phyloP scores from a whole-genome alignment of 2,888 invertebrate species.

The Philereme vetulata region DNA sequence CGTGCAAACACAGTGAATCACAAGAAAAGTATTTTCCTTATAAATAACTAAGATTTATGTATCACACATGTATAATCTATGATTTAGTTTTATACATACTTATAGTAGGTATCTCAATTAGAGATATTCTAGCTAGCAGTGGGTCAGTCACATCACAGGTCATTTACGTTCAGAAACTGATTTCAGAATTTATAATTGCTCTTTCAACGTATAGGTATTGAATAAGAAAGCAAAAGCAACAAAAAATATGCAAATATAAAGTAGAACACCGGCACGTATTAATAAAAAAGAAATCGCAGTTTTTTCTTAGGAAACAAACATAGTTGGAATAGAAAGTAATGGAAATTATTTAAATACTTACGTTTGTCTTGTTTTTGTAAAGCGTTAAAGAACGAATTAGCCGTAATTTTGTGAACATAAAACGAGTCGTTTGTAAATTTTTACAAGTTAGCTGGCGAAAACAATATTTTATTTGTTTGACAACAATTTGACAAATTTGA shows the following conservation, averaged over 20 bases:
- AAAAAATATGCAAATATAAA: background rate
- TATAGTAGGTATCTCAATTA: background rate
- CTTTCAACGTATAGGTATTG: background rate
- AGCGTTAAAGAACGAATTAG: background rate
- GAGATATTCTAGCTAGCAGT: background rate
- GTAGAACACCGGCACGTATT: constrained; percentile 8
- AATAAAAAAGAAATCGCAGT: background rate
- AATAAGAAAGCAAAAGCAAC: background rate
- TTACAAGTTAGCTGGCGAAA: background rate
- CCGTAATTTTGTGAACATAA: constrained; percentile 6
- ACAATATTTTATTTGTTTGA: background rate
- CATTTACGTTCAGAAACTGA: background rate
- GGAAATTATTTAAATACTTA: background rate
- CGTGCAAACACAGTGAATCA: background rate
- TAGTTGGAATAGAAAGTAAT: background rate
- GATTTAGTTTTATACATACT: too few relatives aligned
- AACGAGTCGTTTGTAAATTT: background rate
- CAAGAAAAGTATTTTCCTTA: background rate
- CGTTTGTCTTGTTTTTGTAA: constrained; percentile 2
- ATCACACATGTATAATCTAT: background rate
- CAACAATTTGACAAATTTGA: background rate
- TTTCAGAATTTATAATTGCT: background rate
- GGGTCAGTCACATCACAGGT: too few relatives aligned
- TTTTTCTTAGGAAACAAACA: background rate
- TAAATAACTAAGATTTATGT: background rate